Conservation (phyloP, 1,140 invertebrate species). For the Matsumurasca onukii region DNA sequence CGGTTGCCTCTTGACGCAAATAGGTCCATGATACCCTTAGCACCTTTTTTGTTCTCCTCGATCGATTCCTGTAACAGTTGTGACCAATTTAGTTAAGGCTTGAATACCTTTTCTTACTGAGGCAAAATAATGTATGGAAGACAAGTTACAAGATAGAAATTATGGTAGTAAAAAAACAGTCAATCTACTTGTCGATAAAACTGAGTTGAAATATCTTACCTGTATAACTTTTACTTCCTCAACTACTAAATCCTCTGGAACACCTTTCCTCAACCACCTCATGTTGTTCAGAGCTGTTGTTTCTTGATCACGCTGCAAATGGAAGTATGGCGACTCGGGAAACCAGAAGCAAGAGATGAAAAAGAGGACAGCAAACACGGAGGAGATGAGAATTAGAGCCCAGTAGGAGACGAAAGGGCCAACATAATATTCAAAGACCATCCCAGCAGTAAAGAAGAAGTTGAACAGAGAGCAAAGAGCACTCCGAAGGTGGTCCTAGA, state of each 20-base stretch:
- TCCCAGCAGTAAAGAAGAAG: conserved; percentile 72
- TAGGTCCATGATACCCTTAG: conserved; percentile 57
- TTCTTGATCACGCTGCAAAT: conserved; percentile 13
- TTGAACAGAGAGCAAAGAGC: conserved; percentile 73
- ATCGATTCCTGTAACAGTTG: conserved; percentile 19
- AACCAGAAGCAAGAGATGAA: conserved; percentile 67
- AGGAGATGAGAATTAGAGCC: conserved; percentile 62
- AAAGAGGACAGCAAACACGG: conserved; percentile 61
- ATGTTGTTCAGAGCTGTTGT: not conserved
- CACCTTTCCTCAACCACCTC: conserved; percentile 9
- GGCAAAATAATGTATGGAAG: too few species aligned
- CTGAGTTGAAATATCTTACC: too few species aligned
- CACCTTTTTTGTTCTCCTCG: conserved; percentile 51
- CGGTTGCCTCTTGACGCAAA: conserved; percentile 57
- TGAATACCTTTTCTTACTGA: too few species aligned
- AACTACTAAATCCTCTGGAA: not conserved
- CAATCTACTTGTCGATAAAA: too few species aligned
- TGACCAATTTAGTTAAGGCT: too few species aligned
- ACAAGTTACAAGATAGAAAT: too few species aligned
- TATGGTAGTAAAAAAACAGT: too few species aligned
- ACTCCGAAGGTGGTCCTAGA: conserved; percentile 33
- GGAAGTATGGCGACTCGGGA: conserved; percentile 74
- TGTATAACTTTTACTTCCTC: conserved; percentile 4
- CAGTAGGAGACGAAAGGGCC: conserved; percentile 72
- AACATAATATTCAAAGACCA: conserved; percentile 71